Evolutionary conservation across 2,113 vertebrate genomes (phyloP).

Genomic region (Neodon shergylaensis): DNA sequence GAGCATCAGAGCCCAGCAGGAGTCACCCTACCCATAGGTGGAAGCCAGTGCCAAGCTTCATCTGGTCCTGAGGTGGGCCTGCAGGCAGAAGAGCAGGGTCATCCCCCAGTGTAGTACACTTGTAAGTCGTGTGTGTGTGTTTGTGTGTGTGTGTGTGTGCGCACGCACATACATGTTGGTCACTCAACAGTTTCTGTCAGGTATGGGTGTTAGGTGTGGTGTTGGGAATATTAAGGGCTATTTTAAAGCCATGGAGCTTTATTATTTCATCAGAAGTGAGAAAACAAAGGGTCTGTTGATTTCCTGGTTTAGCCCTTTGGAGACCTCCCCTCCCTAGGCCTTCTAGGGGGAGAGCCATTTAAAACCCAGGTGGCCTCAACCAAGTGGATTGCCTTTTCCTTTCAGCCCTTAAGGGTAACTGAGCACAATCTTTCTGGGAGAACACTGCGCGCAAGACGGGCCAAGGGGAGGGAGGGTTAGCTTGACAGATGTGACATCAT

Average conservation of each 20-base stretch:
- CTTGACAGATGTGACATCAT: neutral
- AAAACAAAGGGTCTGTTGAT: constrained; percentile 24
- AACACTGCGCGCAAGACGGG: neutral
- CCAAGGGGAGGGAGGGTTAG: neutral
- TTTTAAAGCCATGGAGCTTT: constrained; percentile 54
- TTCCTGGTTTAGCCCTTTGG: neutral
- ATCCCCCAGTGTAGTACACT: neutral
- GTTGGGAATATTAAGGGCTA: constrained; percentile 68
- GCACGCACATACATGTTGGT: neutral
- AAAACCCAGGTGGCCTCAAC: neutral
- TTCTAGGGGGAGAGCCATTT: neutral
- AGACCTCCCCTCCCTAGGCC: neutral
- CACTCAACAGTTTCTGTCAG: neutral
- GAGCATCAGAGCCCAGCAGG: neutral
- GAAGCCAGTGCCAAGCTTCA: neutral
- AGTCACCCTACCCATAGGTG: neutral
- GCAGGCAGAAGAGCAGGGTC: neutral
- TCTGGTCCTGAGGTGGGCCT: constrained; percentile 39
- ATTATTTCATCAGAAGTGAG: constrained; percentile 19
- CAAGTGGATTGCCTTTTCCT: neutral
- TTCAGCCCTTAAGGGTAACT: neutral
- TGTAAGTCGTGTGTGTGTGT: neutral
- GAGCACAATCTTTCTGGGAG: neutral
- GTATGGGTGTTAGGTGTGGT: neutral
- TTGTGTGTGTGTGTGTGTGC: neutral